Evolutionary conservation across 2,888 invertebrate species (phyloP).

Genomic region (Rosalia funebris): DNA sequence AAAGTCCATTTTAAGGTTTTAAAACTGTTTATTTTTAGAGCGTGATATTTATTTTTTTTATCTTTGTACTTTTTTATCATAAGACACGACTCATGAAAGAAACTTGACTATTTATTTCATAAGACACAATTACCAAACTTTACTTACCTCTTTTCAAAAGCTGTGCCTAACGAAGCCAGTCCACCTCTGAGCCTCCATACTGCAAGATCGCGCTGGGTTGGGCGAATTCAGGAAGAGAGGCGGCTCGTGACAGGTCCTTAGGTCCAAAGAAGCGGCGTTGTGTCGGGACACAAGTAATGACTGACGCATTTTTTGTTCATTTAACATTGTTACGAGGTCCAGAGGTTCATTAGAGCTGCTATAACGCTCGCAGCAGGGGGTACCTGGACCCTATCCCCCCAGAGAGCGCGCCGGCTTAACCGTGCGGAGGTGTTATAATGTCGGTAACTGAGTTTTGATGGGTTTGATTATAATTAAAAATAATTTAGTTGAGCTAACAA

Average conservation of each 20-base stretch:
- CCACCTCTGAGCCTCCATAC: conserved; percentile 4
- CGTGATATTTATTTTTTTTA: too few species aligned
- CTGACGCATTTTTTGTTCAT: conserved; percentile 53
- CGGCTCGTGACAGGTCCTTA: conserved; percentile 41
- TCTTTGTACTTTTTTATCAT: too few species aligned
- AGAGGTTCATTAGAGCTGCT: conserved; percentile 58
- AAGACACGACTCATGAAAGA: too few species aligned
- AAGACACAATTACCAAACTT: too few species aligned
- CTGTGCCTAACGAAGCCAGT: background rate
- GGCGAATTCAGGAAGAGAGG: conserved; percentile 42
- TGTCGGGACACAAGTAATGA: conserved; percentile 46
- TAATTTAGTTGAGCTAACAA: conserved; percentile 44
- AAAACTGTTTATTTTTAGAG: too few species aligned
- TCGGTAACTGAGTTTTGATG: conserved; percentile 47
- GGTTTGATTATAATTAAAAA: conserved; percentile 47
- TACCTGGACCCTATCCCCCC: conserved; percentile 41
- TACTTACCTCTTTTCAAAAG: too few species aligned
- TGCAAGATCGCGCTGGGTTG: conserved; percentile 10
- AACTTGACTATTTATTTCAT: too few species aligned
- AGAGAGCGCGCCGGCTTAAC: conserved; percentile 33
- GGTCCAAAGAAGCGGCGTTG: conserved; percentile 34
- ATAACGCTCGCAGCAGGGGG: conserved; percentile 48
- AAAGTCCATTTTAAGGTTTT: too few species aligned
- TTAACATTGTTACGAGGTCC: conserved; percentile 55
- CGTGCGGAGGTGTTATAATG: conserved; percentile 47